These are phyloP conservation scores for Sinotaia quadrata DNA, from an alignment of 2,888 invertebrate species.

Conservation along the genomic window DNA sequence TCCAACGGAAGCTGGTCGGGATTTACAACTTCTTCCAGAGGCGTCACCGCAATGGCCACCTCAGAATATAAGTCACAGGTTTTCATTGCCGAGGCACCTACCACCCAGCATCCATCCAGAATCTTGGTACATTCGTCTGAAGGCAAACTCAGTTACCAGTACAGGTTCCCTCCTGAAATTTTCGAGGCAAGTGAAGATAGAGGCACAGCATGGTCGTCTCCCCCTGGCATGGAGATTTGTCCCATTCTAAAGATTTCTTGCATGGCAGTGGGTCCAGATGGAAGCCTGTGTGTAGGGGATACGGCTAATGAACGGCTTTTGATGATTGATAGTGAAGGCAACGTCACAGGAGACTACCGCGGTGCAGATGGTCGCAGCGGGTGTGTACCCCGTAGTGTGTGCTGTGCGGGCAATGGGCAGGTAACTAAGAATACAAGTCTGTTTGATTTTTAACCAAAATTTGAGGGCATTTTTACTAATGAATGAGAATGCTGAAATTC, in stretches of 20 bases:
- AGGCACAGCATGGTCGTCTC: background rate
- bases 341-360: constrained; percentile 24
- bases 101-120: no score
- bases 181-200: background rate
- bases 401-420: constrained; percentile 17
- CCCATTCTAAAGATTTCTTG: constrained; percentile 13
- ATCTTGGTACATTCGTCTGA: constrained; percentile 20
- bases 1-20: constrained; percentile 20
- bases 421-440: no score
- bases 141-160: constrained; percentile 18
- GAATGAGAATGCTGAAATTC: no score
- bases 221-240: background rate
- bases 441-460: no score
- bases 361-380: constrained; percentile 24
- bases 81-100: constrained; percentile 22
- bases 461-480: no score
- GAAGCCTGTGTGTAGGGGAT: constrained; percentile 22
- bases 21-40: constrained; percentile 18
- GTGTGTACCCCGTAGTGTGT: constrained; percentile 18
- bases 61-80: constrained; percentile 11
- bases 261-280: constrained; percentile 25
- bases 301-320: background rate
- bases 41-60: constrained; percentile 19
- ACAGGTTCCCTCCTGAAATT: constrained; percentile 13
- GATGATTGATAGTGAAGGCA: constrained; percentile 9